Base-by-base conservation (phyloP, 2,888 invertebrate species). In the Pterobdella sp. region DNA sequence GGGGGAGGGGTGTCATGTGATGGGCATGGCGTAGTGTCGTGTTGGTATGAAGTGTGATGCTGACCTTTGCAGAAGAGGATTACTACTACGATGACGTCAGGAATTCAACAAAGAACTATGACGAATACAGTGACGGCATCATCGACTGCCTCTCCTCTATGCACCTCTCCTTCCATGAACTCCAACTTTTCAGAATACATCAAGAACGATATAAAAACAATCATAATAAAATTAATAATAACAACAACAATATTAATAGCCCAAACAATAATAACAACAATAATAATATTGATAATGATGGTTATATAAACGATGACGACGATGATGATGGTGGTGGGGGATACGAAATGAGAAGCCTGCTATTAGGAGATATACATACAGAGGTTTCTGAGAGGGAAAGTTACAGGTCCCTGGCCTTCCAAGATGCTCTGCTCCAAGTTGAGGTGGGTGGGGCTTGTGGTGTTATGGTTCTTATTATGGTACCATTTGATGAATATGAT, bases 151-250 rank as follows among this genome's bases (percentile, higher is more conserved):
- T 65, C 3, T 35, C 65, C 14, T 14, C 26, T 22, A 3, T 65
- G 4, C 34, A 65, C 32, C 32, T 65, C 65, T 65, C 65, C 65
- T 65, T 65, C 65, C 65, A 65, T 35, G 65, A 65, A 35, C 65
- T 65, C 31, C 65, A 65, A 35, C 10, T 65, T 22, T 32, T 35
- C 65, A 65, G 32, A n/a, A 29, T 65, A 3, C 32, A 65, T 3
- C 18, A 29, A 31, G 35, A 32, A n/a, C 7, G 31, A 22, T 7
- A 63, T 29, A 3, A 29, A 32, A 65, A 65, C 32, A 29, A 65
- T 34, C 3, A 29, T 29, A 35, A 65, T 34, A 35, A 34, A 29
- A 4, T 29, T 34, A 65, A 65, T n/a, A 65, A 65, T n/a, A 65
- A 65, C 32, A 65, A 32, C 32, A 65, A 65, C 18, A n/a, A 18